Conservation (phyloP, 92 coral and sea anemone species). For the Anthopleura xanthogrammica region DNA sequence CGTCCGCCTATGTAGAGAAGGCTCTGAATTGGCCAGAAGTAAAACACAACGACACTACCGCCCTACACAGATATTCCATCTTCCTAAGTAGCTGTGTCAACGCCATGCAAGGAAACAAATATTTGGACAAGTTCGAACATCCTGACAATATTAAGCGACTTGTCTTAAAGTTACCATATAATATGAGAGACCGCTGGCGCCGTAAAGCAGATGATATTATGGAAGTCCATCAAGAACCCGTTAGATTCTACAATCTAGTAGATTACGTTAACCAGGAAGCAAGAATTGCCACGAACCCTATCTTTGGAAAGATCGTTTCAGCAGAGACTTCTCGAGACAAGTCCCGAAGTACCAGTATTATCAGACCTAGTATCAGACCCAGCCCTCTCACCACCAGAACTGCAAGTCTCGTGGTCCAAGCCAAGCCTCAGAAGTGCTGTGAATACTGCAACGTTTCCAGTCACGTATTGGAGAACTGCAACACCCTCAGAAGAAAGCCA, state of each 20-base stretch:
- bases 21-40: conserved; percentile 32
- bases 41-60: conserved; percentile 29
- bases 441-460: conserved; percentile 19
- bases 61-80: conserved; percentile 38
- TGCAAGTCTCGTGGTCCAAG: conserved; percentile 21
- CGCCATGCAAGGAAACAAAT: conserved; percentile 37
- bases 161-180: conserved; percentile 29
- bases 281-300: conserved; percentile 38
- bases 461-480: conserved; percentile 38
- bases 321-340: conserved; percentile 1
- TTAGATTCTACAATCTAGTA: conserved; percentile 25
- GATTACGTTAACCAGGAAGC: conserved; percentile 41
- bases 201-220: conserved; percentile 31
- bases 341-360: not conserved
- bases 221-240: conserved; percentile 14
- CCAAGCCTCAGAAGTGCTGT: conserved; percentile 12
- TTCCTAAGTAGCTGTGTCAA: conserved; percentile 42
- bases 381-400: not conserved
- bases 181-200: conserved; percentile 42
- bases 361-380: not conserved
- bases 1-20: conserved; percentile 44
- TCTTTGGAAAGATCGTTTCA: conserved; percentile 32
- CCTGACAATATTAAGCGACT: conserved; percentile 38
- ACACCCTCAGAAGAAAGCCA: conserved; percentile 30
- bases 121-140: conserved; percentile 47